Evolutionary conservation across 2,888 invertebrate genomes (phyloP).

Genomic region (Philereme transversata): DNA sequence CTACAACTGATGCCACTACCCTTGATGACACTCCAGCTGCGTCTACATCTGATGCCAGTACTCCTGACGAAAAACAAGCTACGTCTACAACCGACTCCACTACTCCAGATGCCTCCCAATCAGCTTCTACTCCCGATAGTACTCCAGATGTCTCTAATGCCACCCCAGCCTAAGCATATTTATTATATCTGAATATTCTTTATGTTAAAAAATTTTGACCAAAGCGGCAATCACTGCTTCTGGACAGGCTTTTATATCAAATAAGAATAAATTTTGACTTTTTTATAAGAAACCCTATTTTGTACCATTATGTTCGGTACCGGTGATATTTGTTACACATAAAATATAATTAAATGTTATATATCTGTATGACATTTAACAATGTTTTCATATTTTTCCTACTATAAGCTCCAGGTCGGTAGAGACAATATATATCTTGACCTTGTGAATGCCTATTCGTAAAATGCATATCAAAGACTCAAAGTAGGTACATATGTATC

Average conservation of each 20-base stretch:
- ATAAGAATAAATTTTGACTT: background rate
- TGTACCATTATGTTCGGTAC: slow-evolving; percentile 16
- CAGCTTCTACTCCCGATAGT: no score
- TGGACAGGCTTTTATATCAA: slow-evolving; percentile 24
- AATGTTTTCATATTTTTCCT: background rate
- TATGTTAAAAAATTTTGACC: slow-evolving; percentile 39
- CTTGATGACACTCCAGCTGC: slow-evolving; percentile 8
- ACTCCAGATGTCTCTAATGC: no score
- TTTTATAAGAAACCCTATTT: slow-evolving; percentile 12
- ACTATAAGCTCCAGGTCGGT: no score
- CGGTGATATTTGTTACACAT: slow-evolving; percentile 12
- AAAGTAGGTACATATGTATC: no score
- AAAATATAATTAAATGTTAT: background rate
- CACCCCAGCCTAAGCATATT: no score
- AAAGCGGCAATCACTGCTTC: slow-evolving; percentile 39
- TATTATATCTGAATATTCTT: slow-evolving; percentile 8
- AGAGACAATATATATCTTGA: no score
- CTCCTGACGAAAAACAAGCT: no score
- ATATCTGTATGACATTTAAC: background rate
- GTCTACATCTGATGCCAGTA: no score
- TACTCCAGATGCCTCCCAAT: no score
- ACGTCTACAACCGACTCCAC: no score
- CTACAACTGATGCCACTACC: slow-evolving; percentile 1
- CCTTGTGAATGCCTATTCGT: background rate
- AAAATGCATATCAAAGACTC: slow-evolving; percentile 46